A percentile compares a stretch with the other conserved stretches of the same genome.
Evolutionary conservation across 92 coral and sea anemone genomes (phyloP).

Genomic region (Chrysogorgia sp.): DNA sequence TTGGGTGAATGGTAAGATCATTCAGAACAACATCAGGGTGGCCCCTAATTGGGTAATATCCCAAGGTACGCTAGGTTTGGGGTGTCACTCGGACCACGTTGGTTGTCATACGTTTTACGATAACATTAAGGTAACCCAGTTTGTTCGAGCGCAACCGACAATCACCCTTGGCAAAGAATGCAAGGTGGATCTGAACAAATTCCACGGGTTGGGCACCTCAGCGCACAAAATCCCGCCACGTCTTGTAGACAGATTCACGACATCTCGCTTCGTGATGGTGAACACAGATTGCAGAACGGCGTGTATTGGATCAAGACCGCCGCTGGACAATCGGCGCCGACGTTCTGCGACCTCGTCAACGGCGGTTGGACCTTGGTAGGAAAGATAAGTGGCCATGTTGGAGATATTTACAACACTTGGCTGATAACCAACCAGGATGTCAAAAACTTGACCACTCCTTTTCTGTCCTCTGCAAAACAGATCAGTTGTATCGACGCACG

Average conservation of each 20-base stretch:
- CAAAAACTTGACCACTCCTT: constrained; percentile 47
- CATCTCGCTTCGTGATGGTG: constrained; percentile 43
- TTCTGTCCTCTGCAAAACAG: constrained; percentile 29
- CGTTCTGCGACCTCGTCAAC: constrained; percentile 76
- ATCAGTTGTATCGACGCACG: constrained; percentile 74
- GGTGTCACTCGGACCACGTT: constrained; percentile 57
- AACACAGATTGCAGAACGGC: constrained; percentile 59
- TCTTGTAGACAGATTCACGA: constrained; percentile 84
- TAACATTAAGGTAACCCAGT: constrained; percentile 67
- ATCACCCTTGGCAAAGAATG: constrained; percentile 59
- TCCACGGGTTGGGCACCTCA: constrained; percentile 21
- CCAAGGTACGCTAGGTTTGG: constrained; percentile 69
- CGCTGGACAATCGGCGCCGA: constrained; percentile 43
- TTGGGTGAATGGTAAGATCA: constrained; percentile 65
- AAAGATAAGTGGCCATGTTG: constrained; percentile 73
- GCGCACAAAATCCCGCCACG: constrained; percentile 60
- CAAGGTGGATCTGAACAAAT: constrained; percentile 15
- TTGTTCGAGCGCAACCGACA: constrained; percentile 59
- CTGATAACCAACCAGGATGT: constrained; percentile 61
- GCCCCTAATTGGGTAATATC: constrained; percentile 65
- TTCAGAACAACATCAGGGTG: constrained; percentile 68
- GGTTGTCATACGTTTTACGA: constrained; percentile 75
- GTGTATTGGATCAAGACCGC: constrained; percentile 80
- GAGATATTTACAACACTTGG: constrained; percentile 71
- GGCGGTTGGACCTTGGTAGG: constrained; percentile 97